Evolutionary conservation across 2,797 vertebrate species (phyloP).

Genomic region (Phoebastria nigripes): DNA sequence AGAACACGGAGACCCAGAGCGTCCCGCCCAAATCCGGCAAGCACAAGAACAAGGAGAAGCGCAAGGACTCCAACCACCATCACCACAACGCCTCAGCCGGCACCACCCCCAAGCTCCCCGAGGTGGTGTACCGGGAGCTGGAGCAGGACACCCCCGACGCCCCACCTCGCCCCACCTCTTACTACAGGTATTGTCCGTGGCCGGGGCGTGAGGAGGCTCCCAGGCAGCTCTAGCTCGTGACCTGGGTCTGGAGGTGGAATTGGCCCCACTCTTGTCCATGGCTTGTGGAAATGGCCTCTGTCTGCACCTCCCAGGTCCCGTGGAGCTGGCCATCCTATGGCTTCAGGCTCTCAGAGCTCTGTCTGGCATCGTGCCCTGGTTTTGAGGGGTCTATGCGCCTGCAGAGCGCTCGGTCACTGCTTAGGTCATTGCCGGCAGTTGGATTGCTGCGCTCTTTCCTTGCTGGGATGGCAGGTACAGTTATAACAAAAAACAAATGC

Average conservation of each 20-base stretch:
- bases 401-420: neutral
- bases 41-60: constrained; percentile 95
- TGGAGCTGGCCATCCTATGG: accelerated
- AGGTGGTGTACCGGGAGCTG: constrained; percentile 94
- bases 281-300: neutral
- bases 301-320: neutral
- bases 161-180: constrained; percentile 88
- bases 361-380: accelerated
- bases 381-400: neutral
- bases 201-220: neutral
- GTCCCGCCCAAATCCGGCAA: constrained; percentile 92
- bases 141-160: constrained; percentile 94
- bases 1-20: constrained; percentile 84
- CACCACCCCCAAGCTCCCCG: constrained; percentile 91
- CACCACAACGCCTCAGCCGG: constrained; percentile 84
- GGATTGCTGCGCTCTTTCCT: accelerated
- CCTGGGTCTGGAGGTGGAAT: neutral
- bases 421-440: neutral
- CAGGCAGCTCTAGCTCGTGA: neutral
- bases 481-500: neutral
- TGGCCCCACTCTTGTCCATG: accelerated
- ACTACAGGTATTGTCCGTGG: constrained; percentile 86
- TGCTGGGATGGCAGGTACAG: accelerated
- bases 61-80: constrained; percentile 85
- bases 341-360: neutral